Base-by-base conservation (phyloP, 1,140 invertebrate genomes). In the Druon quercuslanigerum region DNA sequence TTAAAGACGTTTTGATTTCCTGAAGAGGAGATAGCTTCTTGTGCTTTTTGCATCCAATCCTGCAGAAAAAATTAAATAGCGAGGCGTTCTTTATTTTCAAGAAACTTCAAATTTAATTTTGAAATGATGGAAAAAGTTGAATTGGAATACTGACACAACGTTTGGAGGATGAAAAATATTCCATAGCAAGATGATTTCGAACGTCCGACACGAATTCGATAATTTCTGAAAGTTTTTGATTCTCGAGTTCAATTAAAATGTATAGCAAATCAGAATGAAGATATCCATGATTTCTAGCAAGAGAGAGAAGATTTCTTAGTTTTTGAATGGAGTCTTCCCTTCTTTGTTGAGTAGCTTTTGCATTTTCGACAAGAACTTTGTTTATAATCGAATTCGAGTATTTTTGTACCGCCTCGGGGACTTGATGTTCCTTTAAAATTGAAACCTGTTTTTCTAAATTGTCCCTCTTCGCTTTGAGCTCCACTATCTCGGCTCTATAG, bases 181-280 rank as follows among this genome's bases (percentile, higher is more conserved):
- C 90, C 8, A 85, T 85, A 20, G 80, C 79, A 0, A 92, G 75
- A 83, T 89, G 87, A 82, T 90, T 81, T 14, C 81, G 83, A 25
- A 81, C 87, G 73, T 90, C 85, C 4, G 79, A 72, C 13, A 87
- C 84, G 75, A 92, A 89, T 73, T 88, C 82, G 19, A 79, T 73
- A 33, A 91, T 79, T 79, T 89, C 81, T 19, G 77, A 81, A 33
- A 91, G 75, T 70, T 85, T 74, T 7, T 81, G 78, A 78, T 80
- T 80, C 74, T 92, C 89, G 20, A 87, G 82, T 75, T 88, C 85
- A 83, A 92, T 88, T 60, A 91, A 60, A 33, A 91, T 84, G 52
- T 84, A 86, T 1, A 92, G 51, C 70, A 91, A 79, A 81, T 90
- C 88, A 9, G 87, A 83, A 70, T 86, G 78, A 13, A 87, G 86